phyloP scores from a whole-genome alignment of 2,888 invertebrate species.

The Noctuana brunneofusca region DNA sequence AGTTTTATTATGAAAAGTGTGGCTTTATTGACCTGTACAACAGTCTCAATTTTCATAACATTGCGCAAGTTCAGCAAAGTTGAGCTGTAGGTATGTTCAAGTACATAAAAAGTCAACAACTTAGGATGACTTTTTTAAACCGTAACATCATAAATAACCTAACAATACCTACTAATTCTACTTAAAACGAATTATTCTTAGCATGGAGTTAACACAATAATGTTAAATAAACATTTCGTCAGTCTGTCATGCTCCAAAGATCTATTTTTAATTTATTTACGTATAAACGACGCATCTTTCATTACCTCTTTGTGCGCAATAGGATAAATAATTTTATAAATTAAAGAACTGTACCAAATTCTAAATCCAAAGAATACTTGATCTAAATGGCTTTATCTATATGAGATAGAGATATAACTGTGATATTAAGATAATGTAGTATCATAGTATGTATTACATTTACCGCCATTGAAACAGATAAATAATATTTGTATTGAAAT shows the following conservation, averaged over 20 bases:
- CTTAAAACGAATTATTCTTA: constrained; percentile 12
- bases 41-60: too few relatives aligned
- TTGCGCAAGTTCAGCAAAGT: too few relatives aligned
- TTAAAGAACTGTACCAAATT: not conserved
- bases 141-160: not conserved
- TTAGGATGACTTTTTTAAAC: not conserved
- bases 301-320: constrained; percentile 15
- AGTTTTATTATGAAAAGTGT: too few relatives aligned
- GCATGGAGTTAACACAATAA: constrained; percentile 24
- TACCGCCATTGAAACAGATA: constrained; percentile 1
- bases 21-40: too few relatives aligned
- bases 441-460: not conserved
- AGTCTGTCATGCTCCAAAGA: constrained; percentile 21
- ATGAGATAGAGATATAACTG: constrained; percentile 2
- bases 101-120: too few relatives aligned
- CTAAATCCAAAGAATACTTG: constrained; percentile 1
- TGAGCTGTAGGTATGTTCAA: too few relatives aligned
- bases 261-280: constrained; percentile 26
- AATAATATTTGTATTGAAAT: not conserved
- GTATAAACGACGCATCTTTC: constrained; percentile 23
- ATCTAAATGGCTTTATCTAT: constrained; percentile 15
- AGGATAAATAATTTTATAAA: constrained; percentile 1
- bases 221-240: constrained; percentile 24
- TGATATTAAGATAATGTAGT: constrained; percentile 7
- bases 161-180: not conserved